Conservation (phyloP, 2,797 vertebrate species). For the Rhinichthys osculus region DNA sequence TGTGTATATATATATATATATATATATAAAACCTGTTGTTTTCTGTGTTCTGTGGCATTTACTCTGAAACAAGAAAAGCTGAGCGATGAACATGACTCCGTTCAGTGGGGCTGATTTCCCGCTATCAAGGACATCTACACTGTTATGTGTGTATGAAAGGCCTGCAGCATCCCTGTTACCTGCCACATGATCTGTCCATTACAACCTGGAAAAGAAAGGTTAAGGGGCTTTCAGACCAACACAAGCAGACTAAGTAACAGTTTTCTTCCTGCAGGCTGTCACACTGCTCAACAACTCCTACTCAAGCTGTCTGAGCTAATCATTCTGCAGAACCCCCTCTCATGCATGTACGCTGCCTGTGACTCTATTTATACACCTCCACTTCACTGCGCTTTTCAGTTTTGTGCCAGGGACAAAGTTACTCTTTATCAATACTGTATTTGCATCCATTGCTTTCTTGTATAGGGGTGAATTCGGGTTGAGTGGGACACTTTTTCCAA, state of each 20-base stretch:
- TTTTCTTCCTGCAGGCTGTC: constrained; percentile 42
- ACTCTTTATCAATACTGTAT: not conserved
- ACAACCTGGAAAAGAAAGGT: constrained; percentile 20
- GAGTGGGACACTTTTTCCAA: too few relatives aligned
- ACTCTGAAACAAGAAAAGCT: not conserved
- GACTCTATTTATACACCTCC: constrained; percentile 21
- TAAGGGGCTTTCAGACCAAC: constrained; percentile 27
- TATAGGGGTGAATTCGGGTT: too few relatives aligned
- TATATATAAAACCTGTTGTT: not conserved
- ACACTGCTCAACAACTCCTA: constrained; percentile 40
- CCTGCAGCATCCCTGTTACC: constrained; percentile 12
- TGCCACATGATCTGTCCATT: constrained; percentile 29
- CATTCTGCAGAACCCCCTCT: constrained; percentile 17
- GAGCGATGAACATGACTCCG: not conserved
- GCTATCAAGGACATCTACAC: not conserved
- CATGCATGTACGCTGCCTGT: not conserved
- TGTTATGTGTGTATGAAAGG: not conserved
- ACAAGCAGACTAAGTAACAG: constrained; percentile 27
- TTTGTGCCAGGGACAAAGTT: not conserved
- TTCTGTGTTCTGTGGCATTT: not conserved
- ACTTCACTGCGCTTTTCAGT: not conserved
- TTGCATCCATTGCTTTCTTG: not conserved
- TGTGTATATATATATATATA: too few relatives aligned
- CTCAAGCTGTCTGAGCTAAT: constrained; percentile 34
- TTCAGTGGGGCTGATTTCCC: not conserved